phyloP scores from a whole-genome alignment of 2,113 vertebrate species.

The Strix uralensis region DNA sequence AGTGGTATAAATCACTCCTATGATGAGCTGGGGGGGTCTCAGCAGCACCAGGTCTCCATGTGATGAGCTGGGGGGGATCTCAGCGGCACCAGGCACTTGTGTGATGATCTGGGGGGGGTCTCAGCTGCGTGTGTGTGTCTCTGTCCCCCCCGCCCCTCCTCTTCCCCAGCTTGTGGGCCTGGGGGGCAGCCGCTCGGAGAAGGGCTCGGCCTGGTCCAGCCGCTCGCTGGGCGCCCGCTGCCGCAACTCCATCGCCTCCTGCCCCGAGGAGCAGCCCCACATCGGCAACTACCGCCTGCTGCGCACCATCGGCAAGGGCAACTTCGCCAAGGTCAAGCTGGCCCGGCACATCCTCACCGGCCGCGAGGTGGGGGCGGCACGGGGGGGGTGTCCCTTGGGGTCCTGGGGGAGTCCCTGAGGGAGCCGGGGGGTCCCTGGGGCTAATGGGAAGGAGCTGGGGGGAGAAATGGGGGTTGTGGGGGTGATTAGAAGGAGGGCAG shows the following conservation, averaged over 20 bases:
- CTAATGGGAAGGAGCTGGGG: neutral
- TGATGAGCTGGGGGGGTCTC: no score
- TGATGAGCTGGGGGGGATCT: no score
- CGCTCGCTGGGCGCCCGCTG: constrained; percentile 88
- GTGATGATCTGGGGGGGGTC: no score
- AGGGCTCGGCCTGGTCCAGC: constrained; percentile 86
- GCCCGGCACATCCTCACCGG: constrained; percentile 90
- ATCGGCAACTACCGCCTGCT: constrained; percentile 92
- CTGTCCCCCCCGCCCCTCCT: no score
- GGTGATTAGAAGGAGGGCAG: no score
- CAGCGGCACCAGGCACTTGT: no score
- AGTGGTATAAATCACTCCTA: no score
- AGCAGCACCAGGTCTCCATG: no score
- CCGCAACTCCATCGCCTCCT: constrained; percentile 90
- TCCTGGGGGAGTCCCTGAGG: neutral
- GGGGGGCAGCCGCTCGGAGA: constrained; percentile 87
- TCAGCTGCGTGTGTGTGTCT: no score
- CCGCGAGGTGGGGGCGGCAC: constrained; percentile 76
- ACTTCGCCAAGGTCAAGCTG: constrained; percentile 91
- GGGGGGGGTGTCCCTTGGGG: neutral
- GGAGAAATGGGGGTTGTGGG: no score
- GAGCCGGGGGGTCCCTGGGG: no score
- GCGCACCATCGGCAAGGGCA: constrained; percentile 92
- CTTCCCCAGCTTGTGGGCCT: neutral
- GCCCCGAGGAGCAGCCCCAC: constrained; percentile 88